A percentile compares a stretch with the other conserved stretches of the same genome.
Conservation (phyloP, 2,113 vertebrate genomes). For the Anthoscopus minutus region DNA sequence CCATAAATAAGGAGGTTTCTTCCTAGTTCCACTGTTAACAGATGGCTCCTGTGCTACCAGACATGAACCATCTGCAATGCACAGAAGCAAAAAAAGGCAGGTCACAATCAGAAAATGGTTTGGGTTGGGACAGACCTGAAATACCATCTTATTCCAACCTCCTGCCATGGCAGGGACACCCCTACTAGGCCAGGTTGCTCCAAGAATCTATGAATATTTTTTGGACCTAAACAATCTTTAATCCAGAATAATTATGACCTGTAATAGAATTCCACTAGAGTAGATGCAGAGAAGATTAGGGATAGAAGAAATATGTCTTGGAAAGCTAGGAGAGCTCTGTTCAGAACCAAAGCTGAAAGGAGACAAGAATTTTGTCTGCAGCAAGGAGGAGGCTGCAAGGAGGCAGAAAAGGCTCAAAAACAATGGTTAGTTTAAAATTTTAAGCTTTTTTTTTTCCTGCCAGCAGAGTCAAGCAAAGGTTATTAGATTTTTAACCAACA, state of each 20-base stretch:
- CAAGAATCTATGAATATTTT: not conserved
- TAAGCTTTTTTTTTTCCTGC: not conserved
- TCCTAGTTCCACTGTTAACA: not conserved
- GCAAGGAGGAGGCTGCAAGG: not conserved
- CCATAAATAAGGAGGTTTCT: not conserved
- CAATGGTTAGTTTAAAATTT: not conserved
- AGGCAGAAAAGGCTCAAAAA: not conserved
- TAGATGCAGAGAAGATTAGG: not conserved
- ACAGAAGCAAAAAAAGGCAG: not conserved
- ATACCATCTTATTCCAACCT: not conserved
- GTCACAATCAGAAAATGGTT: not conserved
- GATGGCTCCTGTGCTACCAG: not conserved
- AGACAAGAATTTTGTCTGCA: not conserved
- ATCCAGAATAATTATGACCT: not conserved
- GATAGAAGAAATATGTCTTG: not conserved
- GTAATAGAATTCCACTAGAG: not conserved
- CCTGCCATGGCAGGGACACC: not conserved
- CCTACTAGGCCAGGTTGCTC: not conserved
- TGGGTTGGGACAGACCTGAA: not conserved
- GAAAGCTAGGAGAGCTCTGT: not conserved
- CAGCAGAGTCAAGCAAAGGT: not conserved
- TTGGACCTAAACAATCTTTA: not conserved
- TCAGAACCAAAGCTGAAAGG: not conserved
- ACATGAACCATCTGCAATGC: not conserved
- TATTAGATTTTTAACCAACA: not conserved